Base-by-base conservation (phyloP, 2,113 vertebrate species). In the Dicentrarchus labrax region DNA sequence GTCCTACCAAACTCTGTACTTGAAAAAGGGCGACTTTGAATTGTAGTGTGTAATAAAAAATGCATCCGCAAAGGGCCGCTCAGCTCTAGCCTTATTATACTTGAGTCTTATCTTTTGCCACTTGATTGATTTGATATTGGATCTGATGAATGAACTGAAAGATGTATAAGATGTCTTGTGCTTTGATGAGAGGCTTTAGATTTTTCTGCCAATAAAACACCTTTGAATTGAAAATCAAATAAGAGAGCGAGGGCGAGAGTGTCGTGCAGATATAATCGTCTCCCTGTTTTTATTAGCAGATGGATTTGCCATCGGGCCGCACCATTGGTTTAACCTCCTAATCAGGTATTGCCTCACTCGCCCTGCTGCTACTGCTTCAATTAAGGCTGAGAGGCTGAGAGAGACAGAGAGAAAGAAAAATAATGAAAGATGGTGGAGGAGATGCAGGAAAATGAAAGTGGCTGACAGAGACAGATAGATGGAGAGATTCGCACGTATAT, bases 261-360 rank as follows among this genome's bases (percentile, higher is more conserved):
- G 17, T 4, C 0, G 76, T 16, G 70, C 78, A 80, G 88, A 90
- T 90, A 74, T 84, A 86, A 93, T 89, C 82, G 72, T 80, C 84
- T 79, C 85, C 48, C 70, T 67, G 75, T 76, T 89, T 92, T 93
- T 92, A 94, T 93, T 93, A 92, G 76, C 92, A 89, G 91, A 92
- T 90, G 89, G 91, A 95, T 95, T 92, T 92, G 89, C 87, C 87
- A 88, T 92, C 80, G 38, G 83, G 80, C 88, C 22, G 61, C 84
- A 86, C 80, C 83, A 85, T 83, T 78, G 85, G 90, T 93, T 91
- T 92, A 91, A 89, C 86, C 87, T 90, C 74, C 91, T 94, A 92
- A 95, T 94, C 93, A 93, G 91, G 92, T 89, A 87, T 86, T 45
- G 80, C 89, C 77, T 81, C 73, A 21, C 76, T 87, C 57, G 60